Percentiles rank a stretch among this genome's conserved stretches.
Conservation (phyloP, 2,797 vertebrate genomes). For the Microcaecilia unicolor region DNA sequence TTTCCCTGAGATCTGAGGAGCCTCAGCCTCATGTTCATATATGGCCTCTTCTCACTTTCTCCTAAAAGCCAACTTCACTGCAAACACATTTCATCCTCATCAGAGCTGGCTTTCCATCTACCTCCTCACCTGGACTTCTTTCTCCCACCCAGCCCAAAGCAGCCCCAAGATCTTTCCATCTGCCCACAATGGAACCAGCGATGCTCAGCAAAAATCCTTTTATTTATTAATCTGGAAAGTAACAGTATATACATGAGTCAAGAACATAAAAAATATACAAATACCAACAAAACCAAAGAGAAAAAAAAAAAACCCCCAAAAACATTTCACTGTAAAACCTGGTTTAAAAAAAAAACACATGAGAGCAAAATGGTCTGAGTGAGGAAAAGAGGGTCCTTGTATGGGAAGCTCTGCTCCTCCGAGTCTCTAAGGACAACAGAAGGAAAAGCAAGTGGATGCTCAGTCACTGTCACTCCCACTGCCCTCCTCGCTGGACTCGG, state of each 20-base stretch:
- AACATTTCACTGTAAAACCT: too few relatives aligned
- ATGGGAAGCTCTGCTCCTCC: constrained; percentile 2
- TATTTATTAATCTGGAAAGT: constrained; percentile 3
- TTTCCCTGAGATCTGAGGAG: too few relatives aligned
- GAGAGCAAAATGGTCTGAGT: too few relatives aligned
- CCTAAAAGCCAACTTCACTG: not conserved
- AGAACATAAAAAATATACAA: not conserved
- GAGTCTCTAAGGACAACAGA: constrained; percentile 29
- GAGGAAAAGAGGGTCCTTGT: not conserved
- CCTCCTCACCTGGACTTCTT: not conserved
- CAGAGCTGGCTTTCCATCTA: not conserved
- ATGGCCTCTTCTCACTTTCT: not conserved
- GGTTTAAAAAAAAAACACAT: too few relatives aligned
- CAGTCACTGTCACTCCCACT: constrained; percentile 73
- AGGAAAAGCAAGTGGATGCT: constrained; percentile 13
- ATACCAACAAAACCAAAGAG: too few relatives aligned
- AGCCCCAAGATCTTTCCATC: too few relatives aligned
- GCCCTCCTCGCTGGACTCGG: constrained; percentile 68
- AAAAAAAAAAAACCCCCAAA: too few relatives aligned
- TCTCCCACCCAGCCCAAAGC: not conserved
- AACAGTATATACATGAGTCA: constrained; percentile 7
- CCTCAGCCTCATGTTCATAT: too few relatives aligned
- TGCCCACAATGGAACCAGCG: too few relatives aligned
- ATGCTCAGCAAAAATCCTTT: not conserved
- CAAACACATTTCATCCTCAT: not conserved